These are phyloP conservation scores for Pollenia amentaria DNA, from an alignment of 2,888 invertebrate species.

Conservation along the genomic window DNA sequence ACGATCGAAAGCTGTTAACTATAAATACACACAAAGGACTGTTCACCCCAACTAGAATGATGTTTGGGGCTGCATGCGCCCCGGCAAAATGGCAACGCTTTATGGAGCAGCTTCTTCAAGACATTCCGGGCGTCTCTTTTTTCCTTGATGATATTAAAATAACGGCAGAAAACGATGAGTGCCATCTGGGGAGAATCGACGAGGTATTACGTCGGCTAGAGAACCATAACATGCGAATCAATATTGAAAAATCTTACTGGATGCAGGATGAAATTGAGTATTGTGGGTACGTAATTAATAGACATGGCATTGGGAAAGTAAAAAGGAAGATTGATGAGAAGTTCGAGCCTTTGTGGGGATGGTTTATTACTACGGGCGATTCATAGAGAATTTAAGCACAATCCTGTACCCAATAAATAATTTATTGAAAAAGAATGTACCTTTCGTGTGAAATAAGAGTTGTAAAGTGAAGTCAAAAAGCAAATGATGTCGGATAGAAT, in stretches of 20 bases:
- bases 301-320: constrained; percentile 78
- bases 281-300: constrained; percentile 78
- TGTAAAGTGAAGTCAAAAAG: constrained; percentile 74
- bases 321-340: constrained; percentile 67
- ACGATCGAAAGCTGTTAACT: no score
- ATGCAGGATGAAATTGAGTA: constrained; percentile 76
- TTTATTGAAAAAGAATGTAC: constrained; percentile 70
- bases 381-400: constrained; percentile 76
- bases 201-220: constrained; percentile 74
- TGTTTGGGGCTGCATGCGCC: no score
- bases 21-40: no score
- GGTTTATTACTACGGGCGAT: constrained; percentile 78
- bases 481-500: constrained; percentile 71
- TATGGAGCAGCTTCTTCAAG: constrained; percentile 77
- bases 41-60: no score
- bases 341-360: constrained; percentile 77
- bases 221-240: constrained; percentile 76
- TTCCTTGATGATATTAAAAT: constrained; percentile 75
- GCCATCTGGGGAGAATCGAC: constrained; percentile 75
- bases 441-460: constrained; percentile 75
- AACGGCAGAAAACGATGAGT: constrained; percentile 73
- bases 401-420: constrained; percentile 77
- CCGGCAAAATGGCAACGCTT: constrained; percentile 75
- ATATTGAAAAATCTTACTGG: constrained; percentile 77
- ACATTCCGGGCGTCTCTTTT: constrained; percentile 76